Evolutionary conservation across 2,113 vertebrate genomes (phyloP).

Genomic region (Numenius arquata): DNA sequence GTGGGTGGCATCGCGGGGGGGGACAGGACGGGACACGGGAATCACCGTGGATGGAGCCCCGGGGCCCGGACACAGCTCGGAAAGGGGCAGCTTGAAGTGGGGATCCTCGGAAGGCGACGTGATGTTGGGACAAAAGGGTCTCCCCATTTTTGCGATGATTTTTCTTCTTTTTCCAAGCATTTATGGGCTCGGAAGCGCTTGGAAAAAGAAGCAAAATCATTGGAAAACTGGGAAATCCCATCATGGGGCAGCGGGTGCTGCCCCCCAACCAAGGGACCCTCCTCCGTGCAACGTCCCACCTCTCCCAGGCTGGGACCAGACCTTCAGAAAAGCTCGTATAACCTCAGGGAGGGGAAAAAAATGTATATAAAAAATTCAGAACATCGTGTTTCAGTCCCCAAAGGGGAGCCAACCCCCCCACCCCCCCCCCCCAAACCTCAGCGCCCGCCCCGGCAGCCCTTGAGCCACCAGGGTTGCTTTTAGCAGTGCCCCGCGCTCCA

Average conservation of each 20-base stretch:
- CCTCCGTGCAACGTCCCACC: accelerated
- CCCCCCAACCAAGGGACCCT: not conserved
- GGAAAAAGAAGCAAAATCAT: not conserved
- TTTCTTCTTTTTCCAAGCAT: no score
- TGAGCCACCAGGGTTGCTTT: not conserved
- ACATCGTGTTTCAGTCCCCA: not conserved
- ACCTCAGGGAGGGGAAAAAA: not conserved
- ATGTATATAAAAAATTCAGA: not conserved
- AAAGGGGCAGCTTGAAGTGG: not conserved
- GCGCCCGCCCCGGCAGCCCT: not conserved
- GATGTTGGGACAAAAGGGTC: not conserved
- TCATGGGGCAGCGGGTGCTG: not conserved
- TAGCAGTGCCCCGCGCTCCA: not conserved
- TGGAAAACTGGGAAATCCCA: not conserved
- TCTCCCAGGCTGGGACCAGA: not conserved
- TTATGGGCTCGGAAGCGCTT: no score
- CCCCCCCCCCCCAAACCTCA: not conserved
- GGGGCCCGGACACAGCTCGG: not conserved
- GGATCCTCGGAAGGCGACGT: accelerated
- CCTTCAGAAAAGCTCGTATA: not conserved
- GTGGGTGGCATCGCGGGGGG: accelerated
- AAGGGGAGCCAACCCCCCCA: not conserved
- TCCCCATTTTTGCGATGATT: not conserved
- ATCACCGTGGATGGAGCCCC: accelerated
- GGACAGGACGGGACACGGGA: no score